Conservation (phyloP, 2,797 vertebrate genomes). For the Rhabdophis nuchalis region DNA sequence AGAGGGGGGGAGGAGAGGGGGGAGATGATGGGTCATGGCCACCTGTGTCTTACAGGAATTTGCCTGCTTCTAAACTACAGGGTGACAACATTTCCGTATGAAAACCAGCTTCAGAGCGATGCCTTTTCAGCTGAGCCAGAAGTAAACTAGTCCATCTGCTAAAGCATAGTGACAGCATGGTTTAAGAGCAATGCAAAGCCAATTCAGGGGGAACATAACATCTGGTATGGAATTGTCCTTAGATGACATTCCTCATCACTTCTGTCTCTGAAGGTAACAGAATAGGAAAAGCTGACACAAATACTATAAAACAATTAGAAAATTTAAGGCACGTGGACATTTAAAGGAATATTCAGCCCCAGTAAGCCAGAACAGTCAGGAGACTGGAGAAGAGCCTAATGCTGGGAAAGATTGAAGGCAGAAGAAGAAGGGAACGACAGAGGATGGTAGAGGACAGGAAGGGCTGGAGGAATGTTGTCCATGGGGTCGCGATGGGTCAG, state of each 20-base stretch:
- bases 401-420: too few species aligned
- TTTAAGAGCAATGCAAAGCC: not conserved
- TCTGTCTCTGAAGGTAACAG: not conserved
- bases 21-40: not conserved
- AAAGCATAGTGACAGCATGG: not conserved
- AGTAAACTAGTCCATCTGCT: not conserved
- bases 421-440: too few species aligned
- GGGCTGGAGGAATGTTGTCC: too few species aligned
- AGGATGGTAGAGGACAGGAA: too few species aligned
- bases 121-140: not conserved
- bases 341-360: not conserved
- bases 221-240: not conserved
- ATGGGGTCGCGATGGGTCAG: too few species aligned
- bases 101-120: not conserved
- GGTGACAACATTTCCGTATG: not conserved
- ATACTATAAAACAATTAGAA: not conserved
- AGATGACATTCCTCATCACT: not conserved
- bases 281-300: not conserved
- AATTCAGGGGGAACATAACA: not conserved
- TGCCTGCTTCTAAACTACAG: not conserved
- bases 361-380: not conserved
- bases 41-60: not conserved
- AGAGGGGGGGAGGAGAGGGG: not conserved
- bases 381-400: too few species aligned
- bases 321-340: not conserved